These are phyloP conservation scores for Holacanthella duospinosa DNA, from an alignment of 2,888 invertebrate genomes.

Conservation along the genomic window DNA sequence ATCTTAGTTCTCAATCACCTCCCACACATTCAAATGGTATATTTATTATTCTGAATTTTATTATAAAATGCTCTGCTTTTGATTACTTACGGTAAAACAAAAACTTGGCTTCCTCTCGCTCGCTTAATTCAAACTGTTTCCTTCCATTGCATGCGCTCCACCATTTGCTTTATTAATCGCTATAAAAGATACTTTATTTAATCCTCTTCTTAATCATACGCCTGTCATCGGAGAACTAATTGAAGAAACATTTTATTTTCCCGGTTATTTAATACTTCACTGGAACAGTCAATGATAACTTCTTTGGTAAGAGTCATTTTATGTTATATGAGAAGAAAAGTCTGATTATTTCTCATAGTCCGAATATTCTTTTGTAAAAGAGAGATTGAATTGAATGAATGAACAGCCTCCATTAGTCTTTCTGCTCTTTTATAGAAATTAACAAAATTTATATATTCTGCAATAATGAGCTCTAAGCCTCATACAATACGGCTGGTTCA, in stretches of 20 bases:
- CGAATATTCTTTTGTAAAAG: no score
- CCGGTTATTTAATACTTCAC: constrained; percentile 4
- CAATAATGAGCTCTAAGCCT: no score
- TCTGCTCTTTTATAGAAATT: no score
- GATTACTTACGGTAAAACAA: no score
- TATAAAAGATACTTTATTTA: neutral
- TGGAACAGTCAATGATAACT: constrained; percentile 90
- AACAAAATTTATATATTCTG: no score
- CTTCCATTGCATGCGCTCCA: constrained; percentile 10
- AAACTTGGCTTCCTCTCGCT: no score
- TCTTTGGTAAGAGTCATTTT: constrained; percentile 99
- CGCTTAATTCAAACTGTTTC: no score
- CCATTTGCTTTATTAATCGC: neutral
- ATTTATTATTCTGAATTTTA: constrained; percentile 10
- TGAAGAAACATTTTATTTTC: constrained; percentile 8
- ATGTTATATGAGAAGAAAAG: no score
- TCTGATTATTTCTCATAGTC: no score
- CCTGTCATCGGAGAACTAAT: neutral
- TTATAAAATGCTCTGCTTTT: constrained; percentile 16
- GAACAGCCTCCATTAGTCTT: no score
- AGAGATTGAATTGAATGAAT: no score
- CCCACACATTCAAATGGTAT: constrained; percentile 35
- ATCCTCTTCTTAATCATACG: neutral
- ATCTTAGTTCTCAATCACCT: constrained; percentile 35
- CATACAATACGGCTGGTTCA: no score